phyloP scores from a whole-genome alignment of 2,113 vertebrate species.

The Chlorodrepanis virens region DNA sequence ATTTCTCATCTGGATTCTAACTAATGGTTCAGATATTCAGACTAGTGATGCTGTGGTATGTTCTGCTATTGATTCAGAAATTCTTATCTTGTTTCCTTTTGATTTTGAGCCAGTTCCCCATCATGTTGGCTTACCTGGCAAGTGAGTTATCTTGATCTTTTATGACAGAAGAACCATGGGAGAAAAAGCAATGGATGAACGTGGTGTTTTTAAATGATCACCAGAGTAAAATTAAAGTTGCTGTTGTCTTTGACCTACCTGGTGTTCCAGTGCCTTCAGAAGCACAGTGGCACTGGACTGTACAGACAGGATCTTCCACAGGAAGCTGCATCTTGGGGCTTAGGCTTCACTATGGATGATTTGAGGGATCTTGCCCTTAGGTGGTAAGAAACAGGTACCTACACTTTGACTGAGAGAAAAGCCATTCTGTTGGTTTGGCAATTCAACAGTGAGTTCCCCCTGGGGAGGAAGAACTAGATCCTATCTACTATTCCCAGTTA shows the following conservation, averaged over 20 bases:
- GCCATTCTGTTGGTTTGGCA: background rate
- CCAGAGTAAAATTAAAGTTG: background rate
- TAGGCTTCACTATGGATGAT: background rate
- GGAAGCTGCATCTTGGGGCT: background rate
- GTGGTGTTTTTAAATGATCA: background rate
- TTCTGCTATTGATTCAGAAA: background rate
- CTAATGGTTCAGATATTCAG: background rate
- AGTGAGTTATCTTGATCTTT: background rate
- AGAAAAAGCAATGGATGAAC: background rate
- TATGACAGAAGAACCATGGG: background rate
- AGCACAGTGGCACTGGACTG: background rate
- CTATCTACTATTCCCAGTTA: background rate
- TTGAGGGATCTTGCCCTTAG: background rate
- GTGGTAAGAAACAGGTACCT: background rate
- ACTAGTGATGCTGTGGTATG: background rate
- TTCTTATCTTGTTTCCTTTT: background rate
- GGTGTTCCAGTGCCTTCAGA: background rate
- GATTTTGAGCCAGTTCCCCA: background rate
- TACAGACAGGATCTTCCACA: background rate
- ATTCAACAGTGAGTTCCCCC: background rate
- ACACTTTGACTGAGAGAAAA: background rate
- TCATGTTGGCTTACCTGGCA: background rate
- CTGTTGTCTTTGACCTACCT: background rate
- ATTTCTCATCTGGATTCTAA: background rate
- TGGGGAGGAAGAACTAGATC: background rate